phyloP scores from a whole-genome alignment of 2,888 invertebrate species.

The Masnerella sp. region DNA sequence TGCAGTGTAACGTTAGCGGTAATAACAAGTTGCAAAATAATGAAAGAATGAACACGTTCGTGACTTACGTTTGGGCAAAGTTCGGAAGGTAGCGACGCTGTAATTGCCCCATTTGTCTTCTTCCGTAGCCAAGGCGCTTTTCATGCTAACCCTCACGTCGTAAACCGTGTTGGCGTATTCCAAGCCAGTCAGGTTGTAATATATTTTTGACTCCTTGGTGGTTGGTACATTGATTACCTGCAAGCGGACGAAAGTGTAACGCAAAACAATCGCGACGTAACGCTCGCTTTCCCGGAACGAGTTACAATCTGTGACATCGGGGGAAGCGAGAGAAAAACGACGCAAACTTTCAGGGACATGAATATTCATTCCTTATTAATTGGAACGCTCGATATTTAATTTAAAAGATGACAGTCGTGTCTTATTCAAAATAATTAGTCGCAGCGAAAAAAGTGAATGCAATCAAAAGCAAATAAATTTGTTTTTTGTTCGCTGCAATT shows the following conservation, averaged over 20 bases:
- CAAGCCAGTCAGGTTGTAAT: constrained; percentile 79
- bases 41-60: not conserved
- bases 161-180: constrained; percentile 84
- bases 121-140: constrained; percentile 79
- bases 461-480: no score
- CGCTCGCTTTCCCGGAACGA: not conserved
- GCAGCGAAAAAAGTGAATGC: no score
- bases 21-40: no score
- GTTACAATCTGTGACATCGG: not conserved
- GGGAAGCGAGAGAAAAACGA: constrained; percentile 3
- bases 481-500: no score
- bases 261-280: constrained; percentile 5
- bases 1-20: not conserved
- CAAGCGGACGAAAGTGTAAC: constrained; percentile 8
- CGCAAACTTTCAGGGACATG: not conserved
- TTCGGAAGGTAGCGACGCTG: constrained; percentile 81
- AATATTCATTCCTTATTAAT: no score
- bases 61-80: constrained; percentile 76
- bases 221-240: constrained; percentile 62
- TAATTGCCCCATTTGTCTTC: constrained; percentile 86
- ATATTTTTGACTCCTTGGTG: constrained; percentile 57
- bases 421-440: no score
- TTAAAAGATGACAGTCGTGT: no score
- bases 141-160: constrained; percentile 85
- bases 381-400: no score